Evolutionary conservation across 2,113 vertebrate species (phyloP).

Genomic region (Etia nguti): DNA sequence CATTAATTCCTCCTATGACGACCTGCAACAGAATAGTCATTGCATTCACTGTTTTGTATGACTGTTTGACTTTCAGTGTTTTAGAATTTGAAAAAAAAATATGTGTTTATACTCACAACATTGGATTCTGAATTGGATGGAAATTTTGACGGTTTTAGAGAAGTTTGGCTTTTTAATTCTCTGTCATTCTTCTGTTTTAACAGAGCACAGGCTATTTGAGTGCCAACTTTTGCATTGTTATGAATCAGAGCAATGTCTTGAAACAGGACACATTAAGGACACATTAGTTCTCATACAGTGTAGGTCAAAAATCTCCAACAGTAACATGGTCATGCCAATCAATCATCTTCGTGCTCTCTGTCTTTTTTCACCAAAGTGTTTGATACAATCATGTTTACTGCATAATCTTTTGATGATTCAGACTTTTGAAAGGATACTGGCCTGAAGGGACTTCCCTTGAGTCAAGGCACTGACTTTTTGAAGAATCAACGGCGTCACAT

Average conservation of each 20-base stretch:
- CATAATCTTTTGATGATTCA: neutral
- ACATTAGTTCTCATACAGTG: neutral
- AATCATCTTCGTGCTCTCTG: neutral
- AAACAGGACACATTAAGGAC: constrained; percentile 15
- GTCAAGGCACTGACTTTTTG: constrained; percentile 78
- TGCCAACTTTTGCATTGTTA: constrained; percentile 86
- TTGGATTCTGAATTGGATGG: neutral
- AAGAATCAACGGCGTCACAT: constrained; percentile 84
- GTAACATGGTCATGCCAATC: neutral
- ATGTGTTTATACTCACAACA: constrained; percentile 50
- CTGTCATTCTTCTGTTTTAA: constrained; percentile 53
- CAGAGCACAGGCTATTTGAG: constrained; percentile 81
- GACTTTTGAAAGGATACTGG: constrained; percentile 81
- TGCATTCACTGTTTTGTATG: neutral
- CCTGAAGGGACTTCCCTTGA: constrained; percentile 77
- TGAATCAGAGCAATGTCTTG: constrained; percentile 84
- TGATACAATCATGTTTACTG: neutral
- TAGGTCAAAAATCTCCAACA: neutral
- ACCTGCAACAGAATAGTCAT: constrained; percentile 69
- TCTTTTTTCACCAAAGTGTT: neutral
- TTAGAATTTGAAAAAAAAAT: neutral
- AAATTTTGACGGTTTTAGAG: constrained; percentile 1
- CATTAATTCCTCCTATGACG: constrained; percentile 85
- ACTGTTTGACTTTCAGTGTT: neutral
- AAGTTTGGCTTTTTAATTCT: neutral